Base-by-base conservation (phyloP, 53 echinoderm and acorn worm species). In the Crossaster papposus region DNA sequence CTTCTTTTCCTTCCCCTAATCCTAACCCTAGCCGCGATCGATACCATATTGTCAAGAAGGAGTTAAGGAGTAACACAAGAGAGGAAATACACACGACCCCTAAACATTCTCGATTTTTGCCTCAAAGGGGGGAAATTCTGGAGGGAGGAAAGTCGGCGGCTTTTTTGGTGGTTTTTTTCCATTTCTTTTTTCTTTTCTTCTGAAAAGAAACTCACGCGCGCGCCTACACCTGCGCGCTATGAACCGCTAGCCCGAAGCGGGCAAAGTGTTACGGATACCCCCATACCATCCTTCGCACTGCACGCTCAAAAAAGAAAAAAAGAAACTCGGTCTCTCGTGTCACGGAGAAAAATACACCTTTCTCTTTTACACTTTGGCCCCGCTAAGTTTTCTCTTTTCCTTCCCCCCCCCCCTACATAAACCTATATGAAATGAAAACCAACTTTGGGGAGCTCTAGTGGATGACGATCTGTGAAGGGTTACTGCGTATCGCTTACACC, bases 121-220 rank as follows among this genome's bases (percentile, higher is more conserved):
- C 70, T 70, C 36, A 29, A 28, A 65, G 83, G 83, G 83, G 65
- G 32, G 28, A 58, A 58, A 58, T 13, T 84, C 84, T 84, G 71
- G 71, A 84, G 84, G 84, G 72, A n/a, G 71, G 84, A 84, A 84
- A 84, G 84, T 84, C 84, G 84, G 84, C 84, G 84, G 84, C 84
- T 84, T 84, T 72, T 72, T 9, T 5, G 9, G 44, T 0, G n/a
- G n/a, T n/a, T n/a, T n/a, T n/a, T n/a, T n/a, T n/a, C n/a, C n/a
- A n/a, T n/a, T n/a, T n/a, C n/a, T n/a, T n/a, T 44, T 44, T 44
- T 44, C 9, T 44, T 44, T 44, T 44, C 44, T 44, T 30, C 34
- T 14, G 65, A 55, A 65, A 68, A 51, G 84, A 70, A 84, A 84
- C 38, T 38, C 72, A 72, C 51, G 30, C 53, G 84, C 84, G 71